Conservation (phyloP, 2,797 vertebrate species). For the Alosa sapidissima region DNA sequence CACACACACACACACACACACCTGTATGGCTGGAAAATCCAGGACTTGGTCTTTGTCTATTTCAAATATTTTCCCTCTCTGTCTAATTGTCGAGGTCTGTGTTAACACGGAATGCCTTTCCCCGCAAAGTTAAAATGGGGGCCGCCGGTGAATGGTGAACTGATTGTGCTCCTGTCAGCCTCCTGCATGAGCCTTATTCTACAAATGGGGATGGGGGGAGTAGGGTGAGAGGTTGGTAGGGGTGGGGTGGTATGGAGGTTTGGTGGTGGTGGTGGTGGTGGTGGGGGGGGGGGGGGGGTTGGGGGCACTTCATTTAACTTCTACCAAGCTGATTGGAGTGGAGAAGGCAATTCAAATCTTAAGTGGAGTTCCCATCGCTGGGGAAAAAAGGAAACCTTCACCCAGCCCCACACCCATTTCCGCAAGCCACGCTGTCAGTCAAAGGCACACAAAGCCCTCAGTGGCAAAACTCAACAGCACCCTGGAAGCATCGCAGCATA, state of each 20-base stretch:
- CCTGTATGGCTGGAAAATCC: constrained; percentile 82
- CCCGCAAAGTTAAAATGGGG: constrained; percentile 96
- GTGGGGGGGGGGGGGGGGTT: constrained; percentile 81
- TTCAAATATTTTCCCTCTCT: constrained; percentile 90
- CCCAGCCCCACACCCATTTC: constrained; percentile 71
- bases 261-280: constrained; percentile 66
- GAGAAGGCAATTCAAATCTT: constrained; percentile 97
- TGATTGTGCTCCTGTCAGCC: constrained; percentile 99
- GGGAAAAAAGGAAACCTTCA: constrained; percentile 64
- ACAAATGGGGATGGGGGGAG: constrained; percentile 79
- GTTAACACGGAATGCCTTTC: constrained; percentile 79
- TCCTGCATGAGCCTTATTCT: constrained; percentile 98
- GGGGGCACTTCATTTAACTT: constrained; percentile 99
- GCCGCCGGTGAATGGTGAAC: constrained; percentile 97
- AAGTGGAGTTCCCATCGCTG: constrained; percentile 91
- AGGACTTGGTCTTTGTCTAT: constrained; percentile 82
- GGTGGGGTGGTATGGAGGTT: constrained; percentile 74
- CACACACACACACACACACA: constrained; percentile 52
- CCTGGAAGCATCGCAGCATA: constrained; percentile 50
- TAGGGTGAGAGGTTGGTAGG: constrained; percentile 80
- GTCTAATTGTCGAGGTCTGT: constrained; percentile 91
- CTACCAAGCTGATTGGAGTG: constrained; percentile 99
- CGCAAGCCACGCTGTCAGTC: constrained; percentile 84
- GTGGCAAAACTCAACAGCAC: constrained; percentile 55
- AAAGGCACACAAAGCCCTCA: constrained; percentile 74